Percentiles rank a stretch among this genome's conserved stretches.
Evolutionary conservation across 2,797 vertebrate species (phyloP).

Genomic region (Tadarida brasiliensis): DNA sequence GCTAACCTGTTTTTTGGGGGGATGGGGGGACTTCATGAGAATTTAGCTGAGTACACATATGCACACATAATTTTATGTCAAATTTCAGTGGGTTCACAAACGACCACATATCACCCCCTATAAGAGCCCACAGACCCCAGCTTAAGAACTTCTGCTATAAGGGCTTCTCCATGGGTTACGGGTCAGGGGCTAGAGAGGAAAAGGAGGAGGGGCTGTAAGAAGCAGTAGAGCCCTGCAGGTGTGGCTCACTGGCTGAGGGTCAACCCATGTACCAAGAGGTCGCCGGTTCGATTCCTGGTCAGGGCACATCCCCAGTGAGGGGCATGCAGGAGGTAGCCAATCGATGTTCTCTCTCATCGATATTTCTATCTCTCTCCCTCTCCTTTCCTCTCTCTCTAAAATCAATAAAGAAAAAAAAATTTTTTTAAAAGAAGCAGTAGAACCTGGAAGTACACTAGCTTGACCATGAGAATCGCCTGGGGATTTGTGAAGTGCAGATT

Average conservation of each 20-base stretch:
- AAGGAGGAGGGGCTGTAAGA: neutral
- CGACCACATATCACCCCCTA: neutral
- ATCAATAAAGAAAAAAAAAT: no score
- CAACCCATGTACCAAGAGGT: no score
- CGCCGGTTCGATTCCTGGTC: no score
- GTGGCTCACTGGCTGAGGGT: no score
- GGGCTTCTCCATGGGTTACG: neutral
- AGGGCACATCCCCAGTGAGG: no score
- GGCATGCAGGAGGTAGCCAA: no score
- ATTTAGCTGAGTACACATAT: neutral
- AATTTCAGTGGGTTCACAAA: slow-evolving; percentile 20
- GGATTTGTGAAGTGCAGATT: neutral
- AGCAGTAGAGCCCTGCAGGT: neutral
- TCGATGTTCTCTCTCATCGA: no score
- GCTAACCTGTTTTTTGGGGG: neutral
- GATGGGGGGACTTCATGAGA: neutral
- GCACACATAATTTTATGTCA: neutral
- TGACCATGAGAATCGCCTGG: neutral
- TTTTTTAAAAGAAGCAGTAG: neutral
- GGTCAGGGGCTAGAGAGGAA: neutral
- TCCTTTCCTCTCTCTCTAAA: no score
- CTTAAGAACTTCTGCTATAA: neutral
- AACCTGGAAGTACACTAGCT: neutral
- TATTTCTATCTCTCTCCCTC: no score
- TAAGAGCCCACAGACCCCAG: neutral